Evolutionary conservation across 2,888 invertebrate species (phyloP).

Genomic region (Morpho helenor): DNA sequence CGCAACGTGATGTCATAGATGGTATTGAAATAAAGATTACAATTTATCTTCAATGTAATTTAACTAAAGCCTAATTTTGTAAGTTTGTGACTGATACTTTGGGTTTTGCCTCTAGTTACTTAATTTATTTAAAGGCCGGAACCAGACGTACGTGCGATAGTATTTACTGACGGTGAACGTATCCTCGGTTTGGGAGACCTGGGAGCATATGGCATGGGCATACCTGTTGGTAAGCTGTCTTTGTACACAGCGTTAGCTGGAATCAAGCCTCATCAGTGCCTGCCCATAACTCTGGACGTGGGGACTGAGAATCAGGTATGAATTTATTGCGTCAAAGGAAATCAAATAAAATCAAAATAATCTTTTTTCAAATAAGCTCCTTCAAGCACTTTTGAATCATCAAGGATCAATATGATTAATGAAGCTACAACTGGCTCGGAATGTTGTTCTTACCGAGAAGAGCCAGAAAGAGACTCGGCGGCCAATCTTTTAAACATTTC

Average conservation of each 20-base stretch:
- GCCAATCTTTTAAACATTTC: no score
- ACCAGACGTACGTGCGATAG: constrained; percentile 90
- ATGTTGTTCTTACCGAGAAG: no score
- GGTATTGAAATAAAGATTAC: no score
- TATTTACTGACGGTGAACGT: constrained; percentile 98
- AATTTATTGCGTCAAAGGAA: not conserved
- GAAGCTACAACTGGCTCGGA: no score
- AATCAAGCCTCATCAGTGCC: constrained; percentile 95
- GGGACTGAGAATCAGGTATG: constrained; percentile 93
- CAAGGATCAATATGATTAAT: no score
- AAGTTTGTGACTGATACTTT: constrained; percentile 1
- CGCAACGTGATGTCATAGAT: no score
- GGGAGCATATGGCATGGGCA: constrained; percentile 98
- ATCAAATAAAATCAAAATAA: no score
- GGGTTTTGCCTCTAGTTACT: constrained; percentile 6
- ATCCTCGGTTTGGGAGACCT: constrained; percentile 98
- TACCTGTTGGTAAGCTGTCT: constrained; percentile 97
- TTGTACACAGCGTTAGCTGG: constrained; percentile 97
- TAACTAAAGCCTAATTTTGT: no score
- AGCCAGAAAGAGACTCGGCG: no score
- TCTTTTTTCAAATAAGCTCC: no score
- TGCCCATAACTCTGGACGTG: constrained; percentile 96
- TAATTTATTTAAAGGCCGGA: constrained; percentile 82
- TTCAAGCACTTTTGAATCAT: no score
- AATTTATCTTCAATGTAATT: no score